Percentiles rank a stretch among this genome's conserved stretches.
Evolutionary conservation across 2,797 vertebrate species (phyloP).

Genomic region (Propithecus perrieri): DNA sequence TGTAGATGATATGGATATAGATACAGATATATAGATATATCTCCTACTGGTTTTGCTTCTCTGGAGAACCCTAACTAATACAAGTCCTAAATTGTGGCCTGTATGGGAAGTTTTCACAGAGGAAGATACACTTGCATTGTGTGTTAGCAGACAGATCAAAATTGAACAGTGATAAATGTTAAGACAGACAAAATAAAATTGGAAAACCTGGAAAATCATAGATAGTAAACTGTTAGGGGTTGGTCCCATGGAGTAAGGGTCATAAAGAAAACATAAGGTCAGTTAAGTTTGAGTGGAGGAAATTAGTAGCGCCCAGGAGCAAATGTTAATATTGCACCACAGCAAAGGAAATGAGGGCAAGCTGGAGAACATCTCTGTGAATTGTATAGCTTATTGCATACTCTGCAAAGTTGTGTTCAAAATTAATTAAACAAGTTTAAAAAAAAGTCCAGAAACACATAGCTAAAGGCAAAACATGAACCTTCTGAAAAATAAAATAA

Average conservation of each 20-base stretch:
- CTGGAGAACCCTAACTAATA: neutral
- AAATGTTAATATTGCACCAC: neutral
- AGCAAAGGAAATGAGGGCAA: neutral
- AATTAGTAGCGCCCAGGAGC: neutral
- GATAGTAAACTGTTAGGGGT: neutral
- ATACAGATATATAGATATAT: neutral
- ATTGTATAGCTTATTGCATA: neutral
- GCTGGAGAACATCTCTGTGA: neutral
- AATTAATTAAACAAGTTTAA: neutral
- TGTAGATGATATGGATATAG: neutral
- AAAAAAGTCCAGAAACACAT: neutral
- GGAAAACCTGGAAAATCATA: neutral
- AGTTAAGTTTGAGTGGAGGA: neutral
- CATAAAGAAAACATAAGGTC: neutral
- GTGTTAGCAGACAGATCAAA: neutral
- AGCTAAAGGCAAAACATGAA: neutral
- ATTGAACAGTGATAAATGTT: neutral
- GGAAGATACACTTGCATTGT: neutral
- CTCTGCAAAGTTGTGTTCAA: neutral
- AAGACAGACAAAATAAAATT: neutral
- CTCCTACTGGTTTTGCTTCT: neutral
- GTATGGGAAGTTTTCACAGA: neutral
- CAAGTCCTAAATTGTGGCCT: neutral
- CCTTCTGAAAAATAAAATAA: conserved; percentile 37
- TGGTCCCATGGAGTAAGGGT: neutral